Conservation (phyloP, 2,888 invertebrate species). For the Luperina nickerlii region DNA sequence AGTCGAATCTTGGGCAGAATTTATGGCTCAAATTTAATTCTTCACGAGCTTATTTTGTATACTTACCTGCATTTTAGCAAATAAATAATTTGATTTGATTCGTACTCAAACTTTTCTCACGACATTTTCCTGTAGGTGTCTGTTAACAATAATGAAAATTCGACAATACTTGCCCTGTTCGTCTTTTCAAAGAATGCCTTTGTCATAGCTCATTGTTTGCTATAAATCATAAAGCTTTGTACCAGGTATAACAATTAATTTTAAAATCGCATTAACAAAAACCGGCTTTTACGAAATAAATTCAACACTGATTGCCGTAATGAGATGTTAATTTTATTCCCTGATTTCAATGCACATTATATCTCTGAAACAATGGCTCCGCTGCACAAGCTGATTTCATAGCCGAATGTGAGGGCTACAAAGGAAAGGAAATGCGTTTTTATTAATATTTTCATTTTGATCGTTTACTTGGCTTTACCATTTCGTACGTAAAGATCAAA, state of each 20-base stretch:
- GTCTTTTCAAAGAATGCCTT: not conserved
- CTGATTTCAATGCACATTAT: constrained; percentile 48
- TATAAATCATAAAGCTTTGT: not conserved
- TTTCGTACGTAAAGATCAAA: not conserved
- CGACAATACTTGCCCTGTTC: not conserved
- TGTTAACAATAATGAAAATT: not conserved
- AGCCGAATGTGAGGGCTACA: constrained; percentile 9
- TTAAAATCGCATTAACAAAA: constrained; percentile 15
- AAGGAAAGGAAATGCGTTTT: constrained; percentile 20
- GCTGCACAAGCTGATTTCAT: constrained; percentile 44
- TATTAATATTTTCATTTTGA: constrained; percentile 18
- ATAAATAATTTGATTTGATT: no score
- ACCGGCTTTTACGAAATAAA: constrained; percentile 24
- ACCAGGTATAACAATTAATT: not conserved
- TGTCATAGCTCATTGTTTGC: not conserved
- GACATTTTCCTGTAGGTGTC: no score
- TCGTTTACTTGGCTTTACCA: not conserved
- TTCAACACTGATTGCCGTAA: constrained; percentile 39
- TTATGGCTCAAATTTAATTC: no score
- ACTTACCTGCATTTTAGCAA: no score
- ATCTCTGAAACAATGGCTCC: constrained; percentile 49
- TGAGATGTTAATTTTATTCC: constrained; percentile 58
- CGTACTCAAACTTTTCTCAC: no score
- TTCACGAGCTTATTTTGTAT: no score
- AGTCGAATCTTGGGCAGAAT: no score